Percentiles rank a stretch among this genome's conserved stretches.
Evolutionary conservation across 2,113 vertebrate species (phyloP).

Genomic region (Physeter macrocephalus): DNA sequence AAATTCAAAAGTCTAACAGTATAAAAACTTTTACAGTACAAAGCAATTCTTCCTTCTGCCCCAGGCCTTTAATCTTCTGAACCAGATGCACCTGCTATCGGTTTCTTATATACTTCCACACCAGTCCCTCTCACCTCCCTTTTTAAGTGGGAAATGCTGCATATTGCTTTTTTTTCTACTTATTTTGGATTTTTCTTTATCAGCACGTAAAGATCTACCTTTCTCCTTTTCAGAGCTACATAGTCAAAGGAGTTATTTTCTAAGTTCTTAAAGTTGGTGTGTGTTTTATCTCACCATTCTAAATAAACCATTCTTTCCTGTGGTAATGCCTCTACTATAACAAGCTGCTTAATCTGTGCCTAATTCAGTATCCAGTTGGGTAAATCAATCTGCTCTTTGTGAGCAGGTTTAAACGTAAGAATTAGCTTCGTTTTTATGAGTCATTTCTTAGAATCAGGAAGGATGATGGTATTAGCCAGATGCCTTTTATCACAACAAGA

Average conservation of each 20-base stretch:
- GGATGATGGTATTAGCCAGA: neutral
- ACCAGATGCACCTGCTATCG: rapidly evolving
- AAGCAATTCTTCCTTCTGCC: neutral
- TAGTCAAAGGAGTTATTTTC: neutral
- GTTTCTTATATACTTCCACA: rapidly evolving
- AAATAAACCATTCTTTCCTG: neutral
- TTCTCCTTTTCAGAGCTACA: neutral
- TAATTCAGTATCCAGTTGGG: rapidly evolving
- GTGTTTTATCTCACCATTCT: neutral
- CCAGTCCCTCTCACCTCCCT: rapidly evolving
- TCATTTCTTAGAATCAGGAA: conserved; percentile 1
- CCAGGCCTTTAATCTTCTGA: neutral
- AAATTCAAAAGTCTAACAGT: neutral
- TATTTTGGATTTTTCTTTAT: neutral
- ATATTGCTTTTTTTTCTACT: neutral
- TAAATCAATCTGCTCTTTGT: neutral
- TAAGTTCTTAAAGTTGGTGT: neutral
- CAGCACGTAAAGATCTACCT: neutral
- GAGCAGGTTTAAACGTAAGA: neutral
- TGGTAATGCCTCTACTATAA: neutral
- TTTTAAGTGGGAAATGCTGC: neutral
- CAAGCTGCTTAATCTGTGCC: neutral
- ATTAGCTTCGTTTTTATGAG: neutral
- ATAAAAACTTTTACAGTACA: rapidly evolving
- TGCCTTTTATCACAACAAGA: neutral